Base-by-base conservation (phyloP, 2,113 vertebrate genomes). In the Aptenodytes forsteri region DNA sequence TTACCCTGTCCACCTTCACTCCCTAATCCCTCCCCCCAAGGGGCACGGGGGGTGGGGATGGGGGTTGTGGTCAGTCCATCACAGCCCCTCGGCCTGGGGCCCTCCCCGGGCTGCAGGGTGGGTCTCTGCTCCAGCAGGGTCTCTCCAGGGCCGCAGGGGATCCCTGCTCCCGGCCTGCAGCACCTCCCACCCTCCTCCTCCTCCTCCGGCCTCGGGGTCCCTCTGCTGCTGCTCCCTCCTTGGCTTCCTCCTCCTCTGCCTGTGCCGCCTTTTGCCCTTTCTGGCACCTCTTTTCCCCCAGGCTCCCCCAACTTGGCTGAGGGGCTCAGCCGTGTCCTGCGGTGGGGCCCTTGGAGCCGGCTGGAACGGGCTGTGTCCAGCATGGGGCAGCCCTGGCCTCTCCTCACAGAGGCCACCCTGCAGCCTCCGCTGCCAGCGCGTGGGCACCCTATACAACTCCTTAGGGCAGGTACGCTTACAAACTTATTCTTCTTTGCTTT, bases 391-490 rank as follows among this genome's bases (percentile, higher is more conserved):
- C 55, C 72, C 32, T 0, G 4, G 42, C 14, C 10, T 21, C 42
- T 16, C n/a, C 64, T 6, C 54, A 17, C 42, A 49, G 9, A 36
- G 11, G 6, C 26, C 0, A 0, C 25, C 38, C 16, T 2, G 27
- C 19, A 56, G 78, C 32, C n/a, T 10, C 21, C 2, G 0, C 54
- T 65, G 49, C 29, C 16, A 3, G 10, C 0, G 0, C 16, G 32
- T 11, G 19, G 21, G 22, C 22, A 46, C n/a, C 8, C n/a, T 17
- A 0, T 49, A 49, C 29, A 22, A 25, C 47, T 42, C 11, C 23
- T 20, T 42, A 29, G 46, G 44, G 11, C 30, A 36, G 18, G 21
- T 40, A 27, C 34, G 2, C 26, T 27, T 61, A 23, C 1, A 44
- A 30, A 30, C 38, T 84, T 36, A 22, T 5, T 30, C 7, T 49